phyloP scores from a whole-genome alignment of 2,888 invertebrate species.

The Azorinus chamasolen region DNA sequence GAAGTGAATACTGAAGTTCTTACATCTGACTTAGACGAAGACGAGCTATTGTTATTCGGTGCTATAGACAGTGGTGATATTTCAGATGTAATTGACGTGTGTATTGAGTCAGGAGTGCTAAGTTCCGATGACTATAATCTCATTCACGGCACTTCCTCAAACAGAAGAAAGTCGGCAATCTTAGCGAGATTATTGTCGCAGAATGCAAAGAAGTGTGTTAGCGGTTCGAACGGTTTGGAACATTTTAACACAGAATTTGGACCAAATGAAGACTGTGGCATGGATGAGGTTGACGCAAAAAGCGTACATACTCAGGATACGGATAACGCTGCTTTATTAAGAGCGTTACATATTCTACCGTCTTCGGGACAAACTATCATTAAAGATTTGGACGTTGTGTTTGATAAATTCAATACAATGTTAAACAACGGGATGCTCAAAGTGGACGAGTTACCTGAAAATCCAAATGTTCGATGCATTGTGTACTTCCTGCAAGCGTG shows the following conservation, averaged over 20 bases:
- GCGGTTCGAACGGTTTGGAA: too few species aligned
- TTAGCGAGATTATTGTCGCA: neutral
- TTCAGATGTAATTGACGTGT: neutral
- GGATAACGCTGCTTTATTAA: too few species aligned
- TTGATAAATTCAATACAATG: constrained; percentile 14
- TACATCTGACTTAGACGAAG: too few species aligned
- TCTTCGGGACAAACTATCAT: neutral
- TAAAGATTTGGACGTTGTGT: constrained; percentile 6
- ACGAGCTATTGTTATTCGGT: too few species aligned
- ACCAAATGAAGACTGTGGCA: too few species aligned
- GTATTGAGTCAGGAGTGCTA: constrained; percentile 4
- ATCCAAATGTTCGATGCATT: constrained; percentile 11
- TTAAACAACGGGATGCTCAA: constrained; percentile 12
- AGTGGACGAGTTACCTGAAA: neutral
- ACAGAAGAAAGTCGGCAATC: neutral
- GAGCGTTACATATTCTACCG: too few species aligned
- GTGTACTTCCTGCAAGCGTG: constrained; percentile 14
- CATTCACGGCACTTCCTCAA: neutral
- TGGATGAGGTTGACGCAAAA: too few species aligned
- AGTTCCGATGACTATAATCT: constrained; percentile 1
- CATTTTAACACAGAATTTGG: too few species aligned
- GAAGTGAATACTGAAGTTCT: too few species aligned
- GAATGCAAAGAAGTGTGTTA: too few species aligned
- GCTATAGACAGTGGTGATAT: neutral
- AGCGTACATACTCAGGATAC: too few species aligned